Conservation (phyloP, 2,113 vertebrate genomes). For the Garra rufa region DNA sequence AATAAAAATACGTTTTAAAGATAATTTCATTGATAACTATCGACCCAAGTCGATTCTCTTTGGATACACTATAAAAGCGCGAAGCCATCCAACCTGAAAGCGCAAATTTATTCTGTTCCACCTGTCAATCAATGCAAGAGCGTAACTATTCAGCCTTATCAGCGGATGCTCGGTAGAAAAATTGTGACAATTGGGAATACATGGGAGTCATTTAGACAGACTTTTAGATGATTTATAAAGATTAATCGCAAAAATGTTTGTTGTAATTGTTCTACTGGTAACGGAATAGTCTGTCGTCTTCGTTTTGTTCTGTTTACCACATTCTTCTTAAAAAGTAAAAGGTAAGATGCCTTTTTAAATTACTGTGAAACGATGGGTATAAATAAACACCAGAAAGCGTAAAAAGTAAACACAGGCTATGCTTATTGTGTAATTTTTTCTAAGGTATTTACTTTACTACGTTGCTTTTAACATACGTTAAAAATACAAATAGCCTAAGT, state of each 20-base stretch:
- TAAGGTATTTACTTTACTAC: neutral
- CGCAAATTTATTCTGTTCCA: slow-evolving; percentile 50
- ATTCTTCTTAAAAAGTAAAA: slow-evolving; percentile 20
- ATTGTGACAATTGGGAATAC: slow-evolving; percentile 44
- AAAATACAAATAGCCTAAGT: neutral
- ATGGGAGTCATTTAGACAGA: slow-evolving; percentile 4
- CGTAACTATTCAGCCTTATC: slow-evolving; percentile 63
- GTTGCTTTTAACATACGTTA: neutral
- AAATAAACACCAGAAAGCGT: neutral
- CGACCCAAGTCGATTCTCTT: neutral
- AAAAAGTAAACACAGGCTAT: neutral
- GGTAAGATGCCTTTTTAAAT: slow-evolving; percentile 32
- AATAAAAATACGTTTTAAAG: neutral
- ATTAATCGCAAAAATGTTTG: neutral
- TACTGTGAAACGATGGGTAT: neutral
- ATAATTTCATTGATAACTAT: neutral
- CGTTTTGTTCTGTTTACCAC: neutral
- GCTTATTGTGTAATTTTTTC: neutral
- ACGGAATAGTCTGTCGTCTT: neutral
- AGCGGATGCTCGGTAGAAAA: slow-evolving; percentile 63
- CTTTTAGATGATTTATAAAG: neutral
- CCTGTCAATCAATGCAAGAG: slow-evolving; percentile 75
- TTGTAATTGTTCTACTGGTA: neutral
- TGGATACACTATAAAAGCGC: neutral
- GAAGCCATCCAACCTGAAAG: slow-evolving; percentile 38